Conservation (phyloP, 2,888 invertebrate species). For the Globia sparganii region DNA sequence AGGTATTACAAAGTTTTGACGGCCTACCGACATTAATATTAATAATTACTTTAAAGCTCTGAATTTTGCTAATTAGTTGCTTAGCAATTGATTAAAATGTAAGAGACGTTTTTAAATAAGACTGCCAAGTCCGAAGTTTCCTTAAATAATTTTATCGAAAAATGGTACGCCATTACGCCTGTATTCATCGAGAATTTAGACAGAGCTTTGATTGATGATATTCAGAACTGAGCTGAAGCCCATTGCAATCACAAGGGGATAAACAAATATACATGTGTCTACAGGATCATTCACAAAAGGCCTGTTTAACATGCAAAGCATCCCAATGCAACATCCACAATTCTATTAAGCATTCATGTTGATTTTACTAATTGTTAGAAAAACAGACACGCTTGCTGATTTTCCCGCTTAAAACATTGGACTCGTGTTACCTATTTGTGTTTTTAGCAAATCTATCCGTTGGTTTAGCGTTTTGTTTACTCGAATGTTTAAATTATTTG, state of each 20-base stretch:
- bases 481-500: not conserved
- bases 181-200: too few species aligned
- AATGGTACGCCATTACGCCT: not conserved
- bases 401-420: conserved; percentile 13
- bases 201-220: not conserved
- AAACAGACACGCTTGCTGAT: conserved; percentile 24
- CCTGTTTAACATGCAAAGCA: conserved; percentile 31
- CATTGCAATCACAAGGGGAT: conserved; percentile 4
- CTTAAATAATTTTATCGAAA: not conserved
- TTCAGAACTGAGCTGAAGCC: not conserved
- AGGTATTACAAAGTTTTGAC: conserved; percentile 32
- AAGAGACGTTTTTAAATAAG: not conserved
- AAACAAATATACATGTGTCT: not conserved
- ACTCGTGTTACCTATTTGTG: not conserved
- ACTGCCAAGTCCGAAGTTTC: not conserved
- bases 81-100: not conserved
- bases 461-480: not conserved
- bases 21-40: not conserved
- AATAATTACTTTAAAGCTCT: conserved; percentile 6
- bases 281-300: not conserved
- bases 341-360: conserved; percentile 29
- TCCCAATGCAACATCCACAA: conserved; percentile 19
- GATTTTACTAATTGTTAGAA: conserved; percentile 49
- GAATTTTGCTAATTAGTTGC: not conserved
- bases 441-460: not conserved